phyloP scores from a whole-genome alignment of 2,113 vertebrate species.

The Alectura lathami region DNA sequence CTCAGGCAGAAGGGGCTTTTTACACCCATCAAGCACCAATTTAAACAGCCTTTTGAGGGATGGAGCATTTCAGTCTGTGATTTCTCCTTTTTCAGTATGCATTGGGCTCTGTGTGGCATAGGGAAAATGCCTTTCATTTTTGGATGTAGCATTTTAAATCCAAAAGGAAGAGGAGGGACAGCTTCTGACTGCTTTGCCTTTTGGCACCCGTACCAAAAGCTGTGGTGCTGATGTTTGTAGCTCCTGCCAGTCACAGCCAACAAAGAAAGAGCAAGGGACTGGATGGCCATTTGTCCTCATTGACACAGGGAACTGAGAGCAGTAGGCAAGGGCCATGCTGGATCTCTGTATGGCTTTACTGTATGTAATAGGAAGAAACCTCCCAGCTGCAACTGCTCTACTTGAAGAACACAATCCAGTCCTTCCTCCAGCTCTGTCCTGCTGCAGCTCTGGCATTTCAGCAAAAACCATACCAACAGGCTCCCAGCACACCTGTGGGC shows the following conservation, averaged over 20 bases:
- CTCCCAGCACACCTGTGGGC: background rate
- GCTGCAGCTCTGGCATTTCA: background rate
- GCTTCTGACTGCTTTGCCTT: background rate
- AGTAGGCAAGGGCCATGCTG: background rate
- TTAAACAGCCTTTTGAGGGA: background rate
- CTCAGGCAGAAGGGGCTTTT: background rate
- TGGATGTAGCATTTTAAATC: background rate
- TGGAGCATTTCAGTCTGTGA: background rate
- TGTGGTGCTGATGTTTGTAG: background rate
- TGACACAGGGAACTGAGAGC: background rate
- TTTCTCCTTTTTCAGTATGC: background rate
- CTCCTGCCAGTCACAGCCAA: background rate
- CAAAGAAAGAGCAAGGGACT: background rate
- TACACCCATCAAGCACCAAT: background rate
- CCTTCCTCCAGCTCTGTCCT: background rate
- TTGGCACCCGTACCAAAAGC: background rate
- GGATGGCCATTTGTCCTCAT: fast-evolving
- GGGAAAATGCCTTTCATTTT: background rate
- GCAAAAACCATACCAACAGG: background rate
- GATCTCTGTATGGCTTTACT: background rate
- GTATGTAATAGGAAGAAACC: background rate
- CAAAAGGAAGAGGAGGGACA: background rate
- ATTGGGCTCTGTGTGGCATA: background rate
- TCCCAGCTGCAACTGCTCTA: background rate
- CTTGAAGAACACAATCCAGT: background rate